Conservation (phyloP, 2,797 vertebrate species). For the Coilia nasus region DNA sequence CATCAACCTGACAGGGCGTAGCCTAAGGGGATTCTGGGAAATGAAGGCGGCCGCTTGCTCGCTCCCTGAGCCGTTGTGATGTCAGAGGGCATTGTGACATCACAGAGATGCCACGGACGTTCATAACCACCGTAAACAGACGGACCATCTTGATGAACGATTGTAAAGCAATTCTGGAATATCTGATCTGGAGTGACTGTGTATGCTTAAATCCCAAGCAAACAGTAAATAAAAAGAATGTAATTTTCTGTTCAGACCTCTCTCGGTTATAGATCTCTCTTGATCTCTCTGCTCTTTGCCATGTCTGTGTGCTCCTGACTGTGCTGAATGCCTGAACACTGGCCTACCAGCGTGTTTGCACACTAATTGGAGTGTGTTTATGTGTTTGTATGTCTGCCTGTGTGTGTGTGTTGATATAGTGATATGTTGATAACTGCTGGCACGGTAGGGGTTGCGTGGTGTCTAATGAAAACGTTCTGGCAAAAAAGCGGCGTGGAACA, state of each 20-base stretch:
- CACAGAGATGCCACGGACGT: neutral
- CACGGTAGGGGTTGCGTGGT: neutral
- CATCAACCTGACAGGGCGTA: neutral
- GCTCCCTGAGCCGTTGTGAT: neutral
- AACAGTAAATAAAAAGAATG: neutral
- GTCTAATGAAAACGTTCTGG: slow-evolving; percentile 1
- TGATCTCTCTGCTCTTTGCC: neutral
- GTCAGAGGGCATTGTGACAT: neutral
- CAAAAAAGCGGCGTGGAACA: neutral
- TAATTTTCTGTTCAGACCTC: neutral
- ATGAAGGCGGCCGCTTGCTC: neutral
- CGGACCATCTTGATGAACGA: too few species aligned
- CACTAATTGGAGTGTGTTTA: neutral
- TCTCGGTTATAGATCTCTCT: neutral
- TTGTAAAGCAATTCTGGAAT: too few species aligned
- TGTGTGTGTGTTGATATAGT: neutral
- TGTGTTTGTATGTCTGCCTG: neutral
- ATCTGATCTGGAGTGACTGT: neutral
- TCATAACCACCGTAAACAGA: neutral
- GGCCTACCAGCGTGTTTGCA: neutral
- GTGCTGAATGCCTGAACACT: neutral
- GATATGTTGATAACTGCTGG: slow-evolving; percentile 15
- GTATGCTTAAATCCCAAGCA: neutral
- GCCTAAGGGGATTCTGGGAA: neutral
- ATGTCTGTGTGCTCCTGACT: neutral